Conservation (phyloP, 2,797 vertebrate species). For the Chaunax sp. region DNA sequence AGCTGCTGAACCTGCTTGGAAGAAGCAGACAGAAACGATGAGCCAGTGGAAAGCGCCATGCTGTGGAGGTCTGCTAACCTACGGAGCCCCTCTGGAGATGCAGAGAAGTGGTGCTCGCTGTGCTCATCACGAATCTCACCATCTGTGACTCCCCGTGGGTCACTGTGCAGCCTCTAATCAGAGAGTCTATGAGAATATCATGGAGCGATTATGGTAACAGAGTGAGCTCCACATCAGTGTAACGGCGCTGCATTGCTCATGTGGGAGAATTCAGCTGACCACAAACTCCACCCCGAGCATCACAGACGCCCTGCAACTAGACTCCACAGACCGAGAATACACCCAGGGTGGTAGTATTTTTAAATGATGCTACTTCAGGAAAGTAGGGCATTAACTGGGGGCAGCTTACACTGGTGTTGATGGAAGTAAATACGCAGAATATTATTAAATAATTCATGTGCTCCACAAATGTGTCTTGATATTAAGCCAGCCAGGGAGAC, state of each 20-base stretch:
- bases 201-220: conserved; percentile 60
- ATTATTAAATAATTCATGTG: conserved; percentile 70
- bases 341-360: conserved; percentile 66
- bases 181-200: conserved; percentile 61
- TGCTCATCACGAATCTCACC: conserved; percentile 71
- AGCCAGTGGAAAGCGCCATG: conserved; percentile 36
- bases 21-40: conserved; percentile 54
- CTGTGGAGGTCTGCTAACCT: conserved; percentile 56
- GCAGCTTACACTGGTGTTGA: conserved; percentile 62
- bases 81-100: conserved; percentile 51
- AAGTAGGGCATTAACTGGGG: conserved; percentile 77
- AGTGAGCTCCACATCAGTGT: conserved; percentile 60
- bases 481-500: conserved; percentile 51
- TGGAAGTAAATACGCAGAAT: conserved; percentile 63
- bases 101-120: conserved; percentile 59
- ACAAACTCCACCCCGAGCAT: conserved; percentile 64
- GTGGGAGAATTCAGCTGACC: conserved; percentile 67
- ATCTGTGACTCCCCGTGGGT: conserved; percentile 71
- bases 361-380: conserved; percentile 67
- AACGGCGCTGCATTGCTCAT: conserved; percentile 33
- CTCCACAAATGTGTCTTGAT: conserved; percentile 54
- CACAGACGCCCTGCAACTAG: conserved; percentile 59
- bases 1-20: conserved; percentile 92
- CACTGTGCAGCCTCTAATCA: conserved; percentile 71
- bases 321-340: conserved; percentile 67